These are phyloP conservation scores for Leuciscus idus DNA, from an alignment of 2,113 vertebrate genomes.

Conservation along the genomic window DNA sequence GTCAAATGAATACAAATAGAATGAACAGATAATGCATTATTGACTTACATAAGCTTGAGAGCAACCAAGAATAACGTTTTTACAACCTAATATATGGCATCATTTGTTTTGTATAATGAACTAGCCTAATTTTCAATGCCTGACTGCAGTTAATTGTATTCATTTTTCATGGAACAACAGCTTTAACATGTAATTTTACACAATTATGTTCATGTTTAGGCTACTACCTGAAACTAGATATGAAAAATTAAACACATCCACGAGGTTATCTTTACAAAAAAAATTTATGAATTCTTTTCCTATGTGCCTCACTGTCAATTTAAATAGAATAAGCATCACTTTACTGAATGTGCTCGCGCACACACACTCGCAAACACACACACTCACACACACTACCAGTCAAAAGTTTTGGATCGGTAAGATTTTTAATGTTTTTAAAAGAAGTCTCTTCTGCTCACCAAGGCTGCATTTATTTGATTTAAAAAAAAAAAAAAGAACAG, in stretches of 20 bases:
- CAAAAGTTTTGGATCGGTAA: too few relatives aligned
- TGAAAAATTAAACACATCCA: neutral
- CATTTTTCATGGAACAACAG: constrained; percentile 5
- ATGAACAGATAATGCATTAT: constrained; percentile 18
- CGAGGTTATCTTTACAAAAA: neutral
- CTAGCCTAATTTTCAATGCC: neutral
- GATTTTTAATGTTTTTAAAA: too few relatives aligned
- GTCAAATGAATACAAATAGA: constrained; percentile 23
- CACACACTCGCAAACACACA: too few relatives aligned
- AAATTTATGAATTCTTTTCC: neutral
- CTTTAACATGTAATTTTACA: constrained; percentile 1
- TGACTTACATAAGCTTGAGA: neutral
- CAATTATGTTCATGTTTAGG: neutral
- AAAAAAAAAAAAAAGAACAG: too few relatives aligned
- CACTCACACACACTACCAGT: too few relatives aligned
- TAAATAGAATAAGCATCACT: constrained; percentile 58
- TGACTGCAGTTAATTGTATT: constrained; percentile 11
- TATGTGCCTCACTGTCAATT: constrained; percentile 11
- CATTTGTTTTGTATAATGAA: neutral
- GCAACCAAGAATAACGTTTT: constrained; percentile 13
- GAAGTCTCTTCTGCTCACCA: too few relatives aligned
- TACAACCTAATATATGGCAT: neutral
- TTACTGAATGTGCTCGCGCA: constrained; percentile 51
- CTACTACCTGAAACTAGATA: neutral
- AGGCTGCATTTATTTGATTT: too few relatives aligned